Evolutionary conservation across 2,888 invertebrate genomes (phyloP).

Genomic region (Molanna angustata): DNA sequence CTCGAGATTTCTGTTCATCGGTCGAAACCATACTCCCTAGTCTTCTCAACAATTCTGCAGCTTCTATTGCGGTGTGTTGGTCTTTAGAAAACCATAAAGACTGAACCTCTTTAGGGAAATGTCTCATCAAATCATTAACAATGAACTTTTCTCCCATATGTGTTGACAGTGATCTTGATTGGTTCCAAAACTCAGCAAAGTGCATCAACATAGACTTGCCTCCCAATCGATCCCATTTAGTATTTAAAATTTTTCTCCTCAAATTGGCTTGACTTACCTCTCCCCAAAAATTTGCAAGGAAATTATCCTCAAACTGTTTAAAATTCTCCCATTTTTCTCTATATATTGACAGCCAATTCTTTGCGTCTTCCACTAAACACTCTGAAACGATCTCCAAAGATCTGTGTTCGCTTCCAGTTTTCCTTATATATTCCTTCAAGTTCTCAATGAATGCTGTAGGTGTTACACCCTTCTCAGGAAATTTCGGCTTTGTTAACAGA

Average conservation of each 20-base stretch:
- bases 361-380: background rate
- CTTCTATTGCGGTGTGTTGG: background rate
- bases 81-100: background rate
- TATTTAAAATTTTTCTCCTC: background rate
- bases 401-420: background rate
- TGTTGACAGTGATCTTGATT: background rate
- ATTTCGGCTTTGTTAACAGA: background rate
- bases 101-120: background rate
- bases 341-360: background rate
- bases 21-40: background rate
- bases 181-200: conserved; percentile 1
- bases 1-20: background rate
- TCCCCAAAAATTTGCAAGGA: background rate
- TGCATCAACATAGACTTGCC: background rate
- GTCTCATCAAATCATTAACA: background rate
- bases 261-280: background rate
- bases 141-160: background rate
- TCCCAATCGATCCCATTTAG: background rate
- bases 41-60: background rate
- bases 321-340: background rate
- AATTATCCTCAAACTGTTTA: background rate
- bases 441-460: background rate
- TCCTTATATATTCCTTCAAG: background rate
- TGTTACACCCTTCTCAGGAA: background rate
- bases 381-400: background rate